Percentiles rank a stretch among this genome's conserved stretches.
These are phyloP conservation scores for Campopleginae sp. DNA, from an alignment of 2,888 invertebrate species.

Conservation along the genomic window DNA sequence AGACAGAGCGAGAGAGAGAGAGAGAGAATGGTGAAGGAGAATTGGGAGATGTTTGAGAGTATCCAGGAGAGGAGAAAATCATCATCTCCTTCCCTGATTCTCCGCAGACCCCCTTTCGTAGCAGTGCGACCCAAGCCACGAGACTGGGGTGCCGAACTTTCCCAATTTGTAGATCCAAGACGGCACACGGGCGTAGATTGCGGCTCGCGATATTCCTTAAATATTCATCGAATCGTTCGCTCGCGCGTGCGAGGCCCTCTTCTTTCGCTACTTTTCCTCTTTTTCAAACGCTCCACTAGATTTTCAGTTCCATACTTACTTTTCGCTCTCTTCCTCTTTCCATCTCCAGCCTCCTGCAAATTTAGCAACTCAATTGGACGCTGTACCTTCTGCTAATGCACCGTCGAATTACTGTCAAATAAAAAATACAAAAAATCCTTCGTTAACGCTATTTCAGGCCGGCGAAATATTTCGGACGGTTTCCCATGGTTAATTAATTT, in stretches of 20 bases:
- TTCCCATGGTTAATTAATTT: not conserved
- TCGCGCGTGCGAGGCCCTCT: conserved; percentile 31
- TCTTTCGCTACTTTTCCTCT: not conserved
- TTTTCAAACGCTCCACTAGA: conserved; percentile 21
- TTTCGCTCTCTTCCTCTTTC: not conserved
- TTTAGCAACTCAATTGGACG: not conserved
- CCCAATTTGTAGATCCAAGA: conserved; percentile 77
- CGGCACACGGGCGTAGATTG: conserved; percentile 69
- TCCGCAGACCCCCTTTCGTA: not conserved
- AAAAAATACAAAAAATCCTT: not conserved
- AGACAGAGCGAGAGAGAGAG: not conserved
- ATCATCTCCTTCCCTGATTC: not conserved
- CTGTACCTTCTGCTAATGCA: not conserved
- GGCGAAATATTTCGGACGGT: not conserved
- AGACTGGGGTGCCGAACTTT: conserved; percentile 73
- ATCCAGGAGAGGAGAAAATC: conserved; percentile 14
- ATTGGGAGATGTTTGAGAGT: conserved; percentile 29
- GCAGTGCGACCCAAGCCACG: conserved; percentile 26
- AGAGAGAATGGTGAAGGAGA: conserved; percentile 5
- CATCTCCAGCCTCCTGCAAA: not conserved
- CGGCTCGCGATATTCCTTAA: conserved; percentile 71
- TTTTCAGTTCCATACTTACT: conserved; percentile 20
- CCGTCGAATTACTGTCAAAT: not conserved
- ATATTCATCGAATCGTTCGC: conserved; percentile 76
- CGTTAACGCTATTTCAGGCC: not conserved